Percentiles rank a stretch among this genome's conserved stretches.
Conservation (phyloP, 2,888 invertebrate species). For the Drosophila colorata region DNA sequence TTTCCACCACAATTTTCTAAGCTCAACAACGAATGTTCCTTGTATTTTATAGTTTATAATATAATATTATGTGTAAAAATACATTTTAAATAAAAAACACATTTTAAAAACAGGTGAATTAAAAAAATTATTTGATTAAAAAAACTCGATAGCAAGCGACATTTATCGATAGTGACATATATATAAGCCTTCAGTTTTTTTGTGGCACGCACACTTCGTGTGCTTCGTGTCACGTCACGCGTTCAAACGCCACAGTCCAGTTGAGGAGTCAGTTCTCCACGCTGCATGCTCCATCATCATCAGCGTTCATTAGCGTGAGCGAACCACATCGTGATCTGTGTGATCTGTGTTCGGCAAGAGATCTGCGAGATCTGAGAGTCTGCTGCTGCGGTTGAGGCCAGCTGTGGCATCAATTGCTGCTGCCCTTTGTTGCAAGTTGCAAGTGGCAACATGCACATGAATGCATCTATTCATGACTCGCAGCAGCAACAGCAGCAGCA, state of each 20-base stretch:
- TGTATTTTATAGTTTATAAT: no score
- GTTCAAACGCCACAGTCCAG: slow-evolving; percentile 5
- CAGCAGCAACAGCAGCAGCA: slow-evolving; percentile 12
- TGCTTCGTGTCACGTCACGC: slow-evolving; percentile 26
- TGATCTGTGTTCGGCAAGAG: slow-evolving; percentile 51
- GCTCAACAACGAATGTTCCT: no score
- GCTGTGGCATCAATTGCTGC: slow-evolving; percentile 65
- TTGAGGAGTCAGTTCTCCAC: slow-evolving; percentile 19
- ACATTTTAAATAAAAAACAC: no score
- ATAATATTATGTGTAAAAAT: no score
- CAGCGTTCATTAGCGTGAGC: slow-evolving; percentile 78
- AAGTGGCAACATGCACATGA: slow-evolving; percentile 50
- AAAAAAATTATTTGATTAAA: no score
- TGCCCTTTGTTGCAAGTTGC: slow-evolving; percentile 33
- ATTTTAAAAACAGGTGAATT: no score
- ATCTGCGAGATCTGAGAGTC: slow-evolving; percentile 27
- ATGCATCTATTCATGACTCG: slow-evolving; percentile 69
- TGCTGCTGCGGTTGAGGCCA: slow-evolving; percentile 10
- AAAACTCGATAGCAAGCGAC: no score
- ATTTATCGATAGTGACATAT: no score
- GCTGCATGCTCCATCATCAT: slow-evolving; percentile 70
- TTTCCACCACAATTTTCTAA: no score
- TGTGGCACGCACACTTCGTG: no score
- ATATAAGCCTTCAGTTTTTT: background rate
- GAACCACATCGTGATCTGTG: slow-evolving; percentile 73